These are phyloP conservation scores for Atrichornis clamosus DNA, from an alignment of 2,113 vertebrate species.

Conservation along the genomic window DNA sequence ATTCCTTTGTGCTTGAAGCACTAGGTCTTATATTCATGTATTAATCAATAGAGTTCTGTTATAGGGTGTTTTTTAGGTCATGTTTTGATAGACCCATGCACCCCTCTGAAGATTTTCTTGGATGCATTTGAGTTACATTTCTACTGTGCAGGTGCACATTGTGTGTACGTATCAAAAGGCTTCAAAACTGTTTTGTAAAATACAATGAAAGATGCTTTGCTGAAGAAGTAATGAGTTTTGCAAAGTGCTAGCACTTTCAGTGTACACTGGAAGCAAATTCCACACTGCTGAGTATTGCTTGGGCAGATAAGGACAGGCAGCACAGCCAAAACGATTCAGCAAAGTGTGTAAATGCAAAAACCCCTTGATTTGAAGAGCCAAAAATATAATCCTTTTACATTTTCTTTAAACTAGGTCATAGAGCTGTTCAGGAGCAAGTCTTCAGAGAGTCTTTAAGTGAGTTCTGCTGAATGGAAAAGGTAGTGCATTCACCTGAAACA, in stretches of 20 bases:
- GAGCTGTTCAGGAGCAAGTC: not conserved
- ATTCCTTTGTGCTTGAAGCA: not conserved
- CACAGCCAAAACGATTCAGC: constrained; percentile 55
- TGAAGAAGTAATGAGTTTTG: constrained; percentile 20
- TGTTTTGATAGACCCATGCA: not conserved
- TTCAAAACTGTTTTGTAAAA: not conserved
- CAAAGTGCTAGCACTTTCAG: constrained; percentile 1
- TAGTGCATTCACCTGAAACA: not conserved
- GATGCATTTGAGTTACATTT: not conserved
- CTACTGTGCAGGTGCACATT: not conserved
- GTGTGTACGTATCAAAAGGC: not conserved
- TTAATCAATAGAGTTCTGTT: not conserved
- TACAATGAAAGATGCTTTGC: not conserved
- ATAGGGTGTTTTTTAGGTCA: not conserved
- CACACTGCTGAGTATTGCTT: constrained; percentile 57
- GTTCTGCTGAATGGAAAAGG: not conserved
- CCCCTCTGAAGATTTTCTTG: not conserved
- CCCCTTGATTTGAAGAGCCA: not conserved
- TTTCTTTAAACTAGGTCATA: constrained; percentile 43
- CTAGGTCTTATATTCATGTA: not conserved
- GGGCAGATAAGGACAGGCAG: constrained; percentile 56
- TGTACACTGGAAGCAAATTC: constrained; percentile 47
- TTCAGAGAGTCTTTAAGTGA: not conserved
- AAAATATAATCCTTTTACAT: not conserved
- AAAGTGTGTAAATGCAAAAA: constrained; percentile 43